Conservation (phyloP, 2,888 invertebrate genomes). For the Orchesellides sinensis region DNA sequence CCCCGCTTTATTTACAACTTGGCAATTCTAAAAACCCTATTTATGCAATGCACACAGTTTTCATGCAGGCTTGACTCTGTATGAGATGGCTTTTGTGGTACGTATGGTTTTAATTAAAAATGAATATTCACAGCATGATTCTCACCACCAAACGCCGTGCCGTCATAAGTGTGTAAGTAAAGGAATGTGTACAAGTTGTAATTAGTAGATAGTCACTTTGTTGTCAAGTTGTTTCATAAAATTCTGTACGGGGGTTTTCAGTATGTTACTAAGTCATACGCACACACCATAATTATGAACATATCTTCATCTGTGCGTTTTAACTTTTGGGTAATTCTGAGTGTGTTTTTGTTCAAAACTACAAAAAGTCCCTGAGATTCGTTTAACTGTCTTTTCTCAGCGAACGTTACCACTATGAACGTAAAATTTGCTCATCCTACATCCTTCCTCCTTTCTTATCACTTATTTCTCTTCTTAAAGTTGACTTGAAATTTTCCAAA, state of each 20-base stretch:
- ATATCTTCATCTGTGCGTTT: neutral
- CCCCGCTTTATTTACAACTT: constrained; percentile 50
- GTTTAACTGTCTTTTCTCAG: too few relatives aligned
- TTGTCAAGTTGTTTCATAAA: constrained; percentile 40
- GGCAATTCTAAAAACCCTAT: constrained; percentile 33
- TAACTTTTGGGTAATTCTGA: neutral
- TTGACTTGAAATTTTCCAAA: too few relatives aligned
- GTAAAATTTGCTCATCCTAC: too few relatives aligned
- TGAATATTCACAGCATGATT: constrained; percentile 66
- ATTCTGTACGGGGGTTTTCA: neutral
- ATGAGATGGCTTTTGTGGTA: constrained; percentile 35
- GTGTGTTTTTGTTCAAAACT: too few relatives aligned
- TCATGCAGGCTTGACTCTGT: constrained; percentile 9
- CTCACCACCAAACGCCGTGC: constrained; percentile 35
- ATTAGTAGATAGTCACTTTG: constrained; percentile 60
- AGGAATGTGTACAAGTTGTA: too few relatives aligned
- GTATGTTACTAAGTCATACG: neutral
- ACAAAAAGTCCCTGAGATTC: too few relatives aligned
- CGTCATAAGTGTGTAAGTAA: too few relatives aligned
- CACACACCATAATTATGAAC: too few relatives aligned
- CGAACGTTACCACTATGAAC: too few relatives aligned
- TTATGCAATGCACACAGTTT: constrained; percentile 10
- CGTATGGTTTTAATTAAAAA: constrained; percentile 64
- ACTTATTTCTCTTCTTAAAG: too few relatives aligned
- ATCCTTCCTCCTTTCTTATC: too few relatives aligned